Evolutionary conservation across 2,113 vertebrate genomes (phyloP).

Genomic region (Bostrychus sinensis): DNA sequence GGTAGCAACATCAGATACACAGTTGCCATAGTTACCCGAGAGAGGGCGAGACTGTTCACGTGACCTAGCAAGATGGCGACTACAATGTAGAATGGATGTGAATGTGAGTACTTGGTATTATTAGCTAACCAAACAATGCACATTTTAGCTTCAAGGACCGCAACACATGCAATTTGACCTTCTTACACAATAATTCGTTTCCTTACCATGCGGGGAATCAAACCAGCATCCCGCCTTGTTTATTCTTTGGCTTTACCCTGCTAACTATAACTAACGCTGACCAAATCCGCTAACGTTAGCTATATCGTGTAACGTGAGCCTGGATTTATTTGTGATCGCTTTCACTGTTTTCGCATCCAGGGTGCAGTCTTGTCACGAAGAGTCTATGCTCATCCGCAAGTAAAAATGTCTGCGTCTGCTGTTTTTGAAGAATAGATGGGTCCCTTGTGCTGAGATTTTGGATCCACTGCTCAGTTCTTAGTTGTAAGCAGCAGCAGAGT

Average conservation of each 20-base stretch:
- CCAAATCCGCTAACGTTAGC: constrained; percentile 63
- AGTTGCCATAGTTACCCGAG: constrained; percentile 65
- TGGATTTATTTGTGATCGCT: constrained; percentile 30
- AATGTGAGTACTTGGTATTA: constrained; percentile 54
- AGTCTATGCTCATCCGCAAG: rapidly evolving
- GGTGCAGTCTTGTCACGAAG: rapidly evolving
- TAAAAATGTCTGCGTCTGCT: not conserved
- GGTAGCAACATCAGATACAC: not conserved
- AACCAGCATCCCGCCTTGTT: not conserved
- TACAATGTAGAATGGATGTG: constrained; percentile 53
- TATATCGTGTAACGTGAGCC: constrained; percentile 9
- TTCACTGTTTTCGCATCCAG: constrained; percentile 10
- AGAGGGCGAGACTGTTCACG: constrained; percentile 61
- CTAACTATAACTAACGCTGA: constrained; percentile 20
- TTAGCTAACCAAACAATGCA: constrained; percentile 15
- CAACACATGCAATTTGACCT: too few species aligned
- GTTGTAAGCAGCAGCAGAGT: constrained; percentile 32
- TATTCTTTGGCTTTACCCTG: not conserved
- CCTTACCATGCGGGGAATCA: not conserved
- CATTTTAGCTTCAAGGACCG: too few species aligned
- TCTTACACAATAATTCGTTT: not conserved
- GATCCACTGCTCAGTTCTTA: constrained; percentile 46
- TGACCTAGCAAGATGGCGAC: constrained; percentile 75
- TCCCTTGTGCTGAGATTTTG: constrained; percentile 20
- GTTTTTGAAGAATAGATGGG: constrained; percentile 25